Base-by-base conservation (phyloP, 2,113 vertebrate genomes). In the Uria aalge region DNA sequence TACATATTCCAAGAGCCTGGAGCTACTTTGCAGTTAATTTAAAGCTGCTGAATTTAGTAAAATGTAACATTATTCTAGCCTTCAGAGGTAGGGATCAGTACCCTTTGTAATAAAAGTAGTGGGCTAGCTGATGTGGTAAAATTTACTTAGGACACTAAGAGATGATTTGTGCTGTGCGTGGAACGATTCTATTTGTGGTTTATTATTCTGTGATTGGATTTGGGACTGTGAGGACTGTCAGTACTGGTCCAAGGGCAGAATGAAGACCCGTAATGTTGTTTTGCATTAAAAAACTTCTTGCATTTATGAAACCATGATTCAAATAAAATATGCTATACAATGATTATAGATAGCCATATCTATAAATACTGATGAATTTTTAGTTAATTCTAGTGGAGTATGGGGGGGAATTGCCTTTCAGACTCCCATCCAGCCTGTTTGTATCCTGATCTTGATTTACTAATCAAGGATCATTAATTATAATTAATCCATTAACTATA, bases 1-100 rank as follows among this genome's bases (percentile, higher is more conserved):
- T n/a, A 15, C 0, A 3, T 36, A 17, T 60, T 90, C 8, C 9
- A 41, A 72, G 52, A 90, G 34, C 52, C 53, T 69, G 0, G 0
- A 80, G 53, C 62, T 88, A 41, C 52, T 90, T 60, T 43, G 48
- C 41, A 59, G 47, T 40, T 92, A n/a, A 73, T 76, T 17, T 68
- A 30, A 67, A 75, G 43, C 45, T 43, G 27, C 2, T 5, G 52
- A n/a, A 48, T 62, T 47, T 40, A 77, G 30, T 91, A 50, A 73
- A 90, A 62, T 20, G 15, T 21, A 64, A 9, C 26, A 26, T 80
- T 79, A 40, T 55, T 85, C 15, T 50, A 41, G 29, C 43, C 23
- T 62, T 84, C 53, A 60, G 85, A 56, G 20, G 20, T 4, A 43
- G 55, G 27, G 24, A 34, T 79, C 24, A 23, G 36, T 34, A 15